Conservation (phyloP, 2,113 vertebrate species). For the Perca fluviatilis region DNA sequence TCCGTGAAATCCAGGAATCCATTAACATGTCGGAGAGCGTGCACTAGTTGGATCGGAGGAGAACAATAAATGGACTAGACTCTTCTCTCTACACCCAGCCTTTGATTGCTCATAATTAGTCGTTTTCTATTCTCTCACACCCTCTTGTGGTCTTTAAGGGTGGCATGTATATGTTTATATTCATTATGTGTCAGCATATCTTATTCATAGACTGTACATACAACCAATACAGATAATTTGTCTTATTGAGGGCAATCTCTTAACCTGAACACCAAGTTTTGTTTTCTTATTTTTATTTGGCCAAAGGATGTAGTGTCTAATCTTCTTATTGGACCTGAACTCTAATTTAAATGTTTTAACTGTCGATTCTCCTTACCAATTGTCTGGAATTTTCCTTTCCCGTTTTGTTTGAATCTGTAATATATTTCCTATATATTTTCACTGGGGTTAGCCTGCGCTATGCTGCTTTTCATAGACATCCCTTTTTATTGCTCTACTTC, state of each 20-base stretch:
- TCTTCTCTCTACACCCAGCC: constrained; percentile 60
- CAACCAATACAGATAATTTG: constrained; percentile 41
- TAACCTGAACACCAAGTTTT: constrained; percentile 15
- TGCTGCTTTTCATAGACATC: constrained; percentile 60
- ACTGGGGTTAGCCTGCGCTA: constrained; percentile 45
- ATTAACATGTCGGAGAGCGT: constrained; percentile 90
- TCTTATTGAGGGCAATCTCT: constrained; percentile 46
- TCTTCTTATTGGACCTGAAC: constrained; percentile 68
- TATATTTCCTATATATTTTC: constrained; percentile 71
- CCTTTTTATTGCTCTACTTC: constrained; percentile 24
- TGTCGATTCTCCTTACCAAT: constrained; percentile 54
- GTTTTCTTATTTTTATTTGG: constrained; percentile 42
- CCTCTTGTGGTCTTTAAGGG: constrained; percentile 54
- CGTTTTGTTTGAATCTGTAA: constrained; percentile 69
- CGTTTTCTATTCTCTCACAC: constrained; percentile 62
- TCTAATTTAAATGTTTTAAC: constrained; percentile 77
- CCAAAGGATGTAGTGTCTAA: constrained; percentile 73
- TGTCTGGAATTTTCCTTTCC: constrained; percentile 42
- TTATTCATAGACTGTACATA: constrained; percentile 69
- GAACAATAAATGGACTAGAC: constrained; percentile 51
- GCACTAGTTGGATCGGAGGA: constrained; percentile 86
- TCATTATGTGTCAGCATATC: constrained; percentile 52
- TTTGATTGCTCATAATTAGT: constrained; percentile 62
- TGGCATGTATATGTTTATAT: constrained; percentile 71
- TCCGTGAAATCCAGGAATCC: constrained; percentile 98